These are phyloP conservation scores for Drosophila limbata DNA, from an alignment of 2,888 invertebrate genomes.

Conservation along the genomic window DNA sequence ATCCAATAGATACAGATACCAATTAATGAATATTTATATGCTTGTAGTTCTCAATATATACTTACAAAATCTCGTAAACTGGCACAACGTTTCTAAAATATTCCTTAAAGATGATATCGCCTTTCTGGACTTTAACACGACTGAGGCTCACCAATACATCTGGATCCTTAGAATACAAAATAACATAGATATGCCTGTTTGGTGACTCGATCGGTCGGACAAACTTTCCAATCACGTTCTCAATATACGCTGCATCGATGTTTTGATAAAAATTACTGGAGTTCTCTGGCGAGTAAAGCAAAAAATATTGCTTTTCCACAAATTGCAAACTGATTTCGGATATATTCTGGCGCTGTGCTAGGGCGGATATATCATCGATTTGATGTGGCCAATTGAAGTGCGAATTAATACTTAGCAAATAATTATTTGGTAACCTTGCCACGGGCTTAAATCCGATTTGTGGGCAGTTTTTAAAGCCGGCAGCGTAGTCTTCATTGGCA, in stretches of 20 bases:
- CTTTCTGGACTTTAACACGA: slow-evolving; percentile 33
- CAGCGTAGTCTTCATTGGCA: slow-evolving; percentile 42
- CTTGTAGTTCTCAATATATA: not conserved
- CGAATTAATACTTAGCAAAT: slow-evolving; percentile 46
- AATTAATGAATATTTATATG: not conserved
- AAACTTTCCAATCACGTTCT: slow-evolving; percentile 56
- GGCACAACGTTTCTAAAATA: slow-evolving; percentile 58
- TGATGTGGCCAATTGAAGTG: slow-evolving; percentile 45
- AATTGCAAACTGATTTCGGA: slow-evolving; percentile 1
- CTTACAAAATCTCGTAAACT: slow-evolving; percentile 57
- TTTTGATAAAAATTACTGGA: slow-evolving; percentile 41
- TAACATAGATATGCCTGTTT: slow-evolving; percentile 46
- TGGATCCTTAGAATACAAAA: slow-evolving; percentile 57
- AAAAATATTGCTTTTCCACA: slow-evolving; percentile 57
- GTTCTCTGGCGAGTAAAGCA: slow-evolving; percentile 36
- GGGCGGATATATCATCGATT: slow-evolving; percentile 1
- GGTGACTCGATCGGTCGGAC: slow-evolving; percentile 45
- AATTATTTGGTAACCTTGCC: slow-evolving; percentile 27
- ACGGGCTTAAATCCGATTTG: slow-evolving; percentile 13
- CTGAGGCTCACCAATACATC: slow-evolving; percentile 52
- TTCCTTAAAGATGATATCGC: slow-evolving; percentile 50
- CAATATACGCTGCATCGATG: slow-evolving; percentile 21
- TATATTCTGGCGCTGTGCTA: not conserved
- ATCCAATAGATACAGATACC: not conserved
- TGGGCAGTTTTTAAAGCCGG: slow-evolving; percentile 30